These are phyloP conservation scores for Trachelus stipa DNA, from an alignment of 2,888 invertebrate species.

Conservation along the genomic window DNA sequence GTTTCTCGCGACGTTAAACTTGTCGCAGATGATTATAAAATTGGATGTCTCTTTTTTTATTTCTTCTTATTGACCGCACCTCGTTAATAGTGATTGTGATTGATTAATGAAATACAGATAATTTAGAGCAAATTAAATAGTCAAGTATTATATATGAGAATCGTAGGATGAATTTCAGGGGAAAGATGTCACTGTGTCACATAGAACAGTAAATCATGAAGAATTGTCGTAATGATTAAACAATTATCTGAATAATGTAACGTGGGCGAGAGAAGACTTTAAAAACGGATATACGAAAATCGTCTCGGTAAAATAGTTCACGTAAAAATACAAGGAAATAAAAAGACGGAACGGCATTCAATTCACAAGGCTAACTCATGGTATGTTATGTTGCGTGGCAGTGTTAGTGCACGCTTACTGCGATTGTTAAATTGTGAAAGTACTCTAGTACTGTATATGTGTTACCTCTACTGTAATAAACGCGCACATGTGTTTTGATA, in stretches of 20 bases:
- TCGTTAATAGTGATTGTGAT: background rate
- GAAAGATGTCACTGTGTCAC: background rate
- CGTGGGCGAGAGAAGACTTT: background rate
- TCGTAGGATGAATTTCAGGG: background rate
- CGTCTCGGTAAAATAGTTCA: background rate
- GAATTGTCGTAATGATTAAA: background rate
- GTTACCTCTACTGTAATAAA: constrained; percentile 11
- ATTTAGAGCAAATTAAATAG: background rate
- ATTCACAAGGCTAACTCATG: constrained; percentile 15
- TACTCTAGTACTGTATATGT: constrained; percentile 16
- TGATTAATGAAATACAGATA: background rate
- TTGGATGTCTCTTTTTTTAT: background rate
- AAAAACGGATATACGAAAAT: background rate
- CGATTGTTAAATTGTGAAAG: constrained; percentile 32
- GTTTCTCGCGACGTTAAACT: background rate
- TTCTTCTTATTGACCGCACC: background rate
- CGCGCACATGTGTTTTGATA: constrained; percentile 17
- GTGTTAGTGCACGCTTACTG: background rate
- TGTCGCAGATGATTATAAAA: background rate
- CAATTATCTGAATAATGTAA: background rate
- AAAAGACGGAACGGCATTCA: constrained; percentile 11
- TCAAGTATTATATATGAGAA: background rate
- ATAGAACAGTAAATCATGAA: background rate
- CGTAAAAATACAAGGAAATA: constrained; percentile 5
- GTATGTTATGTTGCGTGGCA: background rate